Base-by-base conservation (phyloP, 2,113 vertebrate species). In the Tor tambroides region DNA sequence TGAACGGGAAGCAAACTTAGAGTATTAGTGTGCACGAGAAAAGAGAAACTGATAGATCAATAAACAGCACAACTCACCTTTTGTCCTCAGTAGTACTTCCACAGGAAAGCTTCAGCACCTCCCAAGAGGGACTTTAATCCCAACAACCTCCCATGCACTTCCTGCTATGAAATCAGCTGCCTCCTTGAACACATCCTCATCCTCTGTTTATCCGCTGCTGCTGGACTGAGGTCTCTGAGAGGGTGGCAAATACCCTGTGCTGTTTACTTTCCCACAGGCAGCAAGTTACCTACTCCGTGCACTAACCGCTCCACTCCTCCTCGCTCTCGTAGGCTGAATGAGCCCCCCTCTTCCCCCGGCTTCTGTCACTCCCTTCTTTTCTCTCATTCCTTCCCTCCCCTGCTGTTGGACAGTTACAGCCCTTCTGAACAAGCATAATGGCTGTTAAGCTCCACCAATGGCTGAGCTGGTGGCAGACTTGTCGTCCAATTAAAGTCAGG, bases 231-330 rank as follows among this genome's bases (percentile, higher is more conserved):
- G 89, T 89, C 84, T 81, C 80, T 86, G 90, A 41, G 87, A 87
- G 77, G 85, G 91, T 83, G 6, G 91, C 86, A 88, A 91, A 89
- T 79, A 87, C 91, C 88, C 88, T 85, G 63, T 61, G 87, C 90
- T 93, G 91, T 94, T 94, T 93, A 95, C 94, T 95, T 94, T 92
- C 94, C 92, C 92, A 93, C 87, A 81, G 78, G 91, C 94, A 92
- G 90, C 92, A 92, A 79, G 90, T 91, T 88, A 88, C 83, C 91
- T 78, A 92, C 88, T 89, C 93, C 87, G 89, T 84, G 86, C 89
- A 88, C 90, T 6, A 56, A 90, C 90, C 67, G 91, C 89, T 87
- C 84, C 74, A 59, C 56, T 82, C 54, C 78, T 82, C 54, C 84
- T 59, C 15, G 17, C 69, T 51, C 23, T 81, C 72, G 41, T 38